Evolutionary conservation across 2,797 vertebrate genomes (phyloP).

Genomic region (Masticophis lateralis): DNA sequence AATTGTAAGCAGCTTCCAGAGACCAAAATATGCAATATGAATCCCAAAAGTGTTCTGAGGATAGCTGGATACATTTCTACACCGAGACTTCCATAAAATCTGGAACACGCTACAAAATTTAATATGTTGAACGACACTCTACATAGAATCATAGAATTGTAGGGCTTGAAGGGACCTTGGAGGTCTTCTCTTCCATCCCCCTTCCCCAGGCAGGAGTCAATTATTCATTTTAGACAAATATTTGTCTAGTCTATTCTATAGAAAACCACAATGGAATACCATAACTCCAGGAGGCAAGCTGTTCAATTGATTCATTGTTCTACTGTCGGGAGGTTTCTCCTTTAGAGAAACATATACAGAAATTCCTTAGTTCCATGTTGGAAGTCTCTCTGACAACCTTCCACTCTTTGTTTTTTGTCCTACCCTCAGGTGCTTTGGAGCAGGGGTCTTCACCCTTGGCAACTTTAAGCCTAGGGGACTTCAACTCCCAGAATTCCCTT

Average conservation of each 20-base stretch:
- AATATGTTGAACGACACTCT: neutral
- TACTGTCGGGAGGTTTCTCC: neutral
- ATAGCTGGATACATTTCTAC: neutral
- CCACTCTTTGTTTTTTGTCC: neutral
- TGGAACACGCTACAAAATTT: neutral
- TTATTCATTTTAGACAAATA: neutral
- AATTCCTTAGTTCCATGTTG: neutral
- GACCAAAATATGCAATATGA: neutral
- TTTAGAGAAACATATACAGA: neutral
- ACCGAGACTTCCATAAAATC: neutral
- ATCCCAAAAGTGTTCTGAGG: neutral
- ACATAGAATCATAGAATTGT: neutral
- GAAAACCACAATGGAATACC: neutral
- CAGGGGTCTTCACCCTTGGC: too few species aligned
- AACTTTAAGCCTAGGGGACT: too few species aligned
- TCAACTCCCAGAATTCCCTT: too few species aligned
- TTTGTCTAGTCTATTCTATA: neutral
- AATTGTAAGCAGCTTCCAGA: neutral
- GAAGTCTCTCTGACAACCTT: neutral
- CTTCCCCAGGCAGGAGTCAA: neutral
- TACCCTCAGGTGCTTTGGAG: neutral
- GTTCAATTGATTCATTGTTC: neutral
- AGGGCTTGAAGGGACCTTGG: neutral
- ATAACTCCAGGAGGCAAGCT: neutral
- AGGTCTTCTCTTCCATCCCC: neutral